Conservation (phyloP, 2,113 vertebrate species). For the Meleagris gallopavo region DNA sequence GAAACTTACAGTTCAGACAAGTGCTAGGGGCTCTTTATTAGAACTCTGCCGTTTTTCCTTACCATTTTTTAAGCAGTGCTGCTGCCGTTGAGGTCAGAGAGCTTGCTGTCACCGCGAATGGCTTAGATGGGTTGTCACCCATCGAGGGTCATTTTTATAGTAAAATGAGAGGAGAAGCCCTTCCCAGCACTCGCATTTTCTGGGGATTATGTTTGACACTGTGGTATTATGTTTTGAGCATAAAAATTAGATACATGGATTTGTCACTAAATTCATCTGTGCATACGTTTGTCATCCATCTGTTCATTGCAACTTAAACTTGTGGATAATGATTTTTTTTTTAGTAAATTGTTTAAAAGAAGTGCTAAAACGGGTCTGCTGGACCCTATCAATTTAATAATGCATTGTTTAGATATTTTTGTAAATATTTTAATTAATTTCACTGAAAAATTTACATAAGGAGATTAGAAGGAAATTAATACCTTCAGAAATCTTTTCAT, state of each 20-base stretch:
- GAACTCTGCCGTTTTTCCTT: neutral
- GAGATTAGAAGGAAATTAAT: neutral
- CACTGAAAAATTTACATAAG: neutral
- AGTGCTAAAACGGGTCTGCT: slow-evolving; percentile 53
- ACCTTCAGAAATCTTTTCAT: neutral
- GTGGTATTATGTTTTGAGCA: slow-evolving; percentile 69
- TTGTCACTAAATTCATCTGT: slow-evolving; percentile 73
- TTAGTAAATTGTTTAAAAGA: slow-evolving; percentile 55
- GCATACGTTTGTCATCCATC: slow-evolving; percentile 73
- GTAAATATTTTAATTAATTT: slow-evolving; percentile 41
- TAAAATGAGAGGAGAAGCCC: slow-evolving; percentile 41
- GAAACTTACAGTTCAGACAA: slow-evolving; percentile 30
- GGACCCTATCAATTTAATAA: slow-evolving; percentile 49
- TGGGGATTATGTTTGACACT: slow-evolving; percentile 64
- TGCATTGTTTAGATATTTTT: slow-evolving; percentile 48
- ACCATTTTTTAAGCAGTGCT: neutral
- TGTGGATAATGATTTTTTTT: slow-evolving; percentile 39
- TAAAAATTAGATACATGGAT: slow-evolving; percentile 72
- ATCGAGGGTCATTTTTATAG: neutral
- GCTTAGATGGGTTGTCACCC: neutral
- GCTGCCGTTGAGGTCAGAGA: neutral
- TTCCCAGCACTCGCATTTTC: slow-evolving; percentile 25
- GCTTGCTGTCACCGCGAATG: neutral
- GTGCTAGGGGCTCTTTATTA: slow-evolving; percentile 28
- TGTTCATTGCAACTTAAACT: slow-evolving; percentile 69